Evolutionary conservation across 2,888 invertebrate genomes (phyloP).

Genomic region (Flexamia atlantica): DNA sequence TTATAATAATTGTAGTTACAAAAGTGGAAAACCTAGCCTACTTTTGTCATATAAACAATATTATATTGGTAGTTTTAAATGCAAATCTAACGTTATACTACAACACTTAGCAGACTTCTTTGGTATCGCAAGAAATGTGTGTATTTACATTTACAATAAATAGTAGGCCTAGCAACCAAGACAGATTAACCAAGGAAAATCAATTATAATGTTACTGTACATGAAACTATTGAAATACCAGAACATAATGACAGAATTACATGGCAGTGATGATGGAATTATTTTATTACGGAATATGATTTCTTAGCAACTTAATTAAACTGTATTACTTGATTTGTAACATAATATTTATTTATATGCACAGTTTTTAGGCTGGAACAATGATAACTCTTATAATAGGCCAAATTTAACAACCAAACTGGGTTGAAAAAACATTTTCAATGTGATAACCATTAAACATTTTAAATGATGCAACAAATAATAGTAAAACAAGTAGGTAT

Average conservation of each 20-base stretch:
- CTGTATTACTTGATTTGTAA: too few relatives aligned
- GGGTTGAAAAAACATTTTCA: neutral
- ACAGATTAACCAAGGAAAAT: conserved; percentile 3
- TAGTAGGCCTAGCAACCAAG: neutral
- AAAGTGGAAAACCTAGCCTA: conserved; percentile 31
- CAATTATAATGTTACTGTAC: neutral
- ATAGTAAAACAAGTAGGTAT: neutral
- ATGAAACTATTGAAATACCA: too few relatives aligned
- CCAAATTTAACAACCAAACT: neutral
- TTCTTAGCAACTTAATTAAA: too few relatives aligned
- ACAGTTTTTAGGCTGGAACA: too few relatives aligned
- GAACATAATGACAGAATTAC: too few relatives aligned
- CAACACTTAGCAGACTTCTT: conserved; percentile 16
- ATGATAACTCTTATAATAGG: neutral
- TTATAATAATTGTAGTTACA: conserved; percentile 2
- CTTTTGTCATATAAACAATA: conserved; percentile 2
- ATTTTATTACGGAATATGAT: too few relatives aligned
- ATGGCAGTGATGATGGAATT: too few relatives aligned
- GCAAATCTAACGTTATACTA: conserved; percentile 27
- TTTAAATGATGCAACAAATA: neutral
- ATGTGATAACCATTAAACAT: conserved; percentile 11
- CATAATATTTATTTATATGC: too few relatives aligned
- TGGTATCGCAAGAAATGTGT: conserved; percentile 8
- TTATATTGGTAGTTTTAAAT: conserved; percentile 28
- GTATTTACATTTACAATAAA: conserved; percentile 7